Evolutionary conservation across 1,140 invertebrate genomes (phyloP).

Genomic region (Eriocheir sinensis): DNA sequence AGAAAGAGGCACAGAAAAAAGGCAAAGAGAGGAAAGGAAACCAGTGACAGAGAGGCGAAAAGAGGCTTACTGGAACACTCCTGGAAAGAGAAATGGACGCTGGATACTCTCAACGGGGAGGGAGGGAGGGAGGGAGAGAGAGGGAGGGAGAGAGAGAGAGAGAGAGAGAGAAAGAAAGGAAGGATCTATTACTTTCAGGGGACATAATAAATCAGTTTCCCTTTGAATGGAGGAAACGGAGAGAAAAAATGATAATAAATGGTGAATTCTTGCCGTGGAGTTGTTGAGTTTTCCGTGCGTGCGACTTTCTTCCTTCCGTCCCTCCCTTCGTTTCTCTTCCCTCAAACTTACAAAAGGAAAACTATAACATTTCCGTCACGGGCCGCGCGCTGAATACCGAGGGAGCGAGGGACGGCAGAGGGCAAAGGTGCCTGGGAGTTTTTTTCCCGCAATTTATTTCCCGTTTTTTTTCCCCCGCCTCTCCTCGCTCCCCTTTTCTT

Average conservation of each 20-base stretch:
- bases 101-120: too few relatives aligned
- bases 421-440: background rate
- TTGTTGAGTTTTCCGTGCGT: background rate
- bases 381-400: background rate
- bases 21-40: too few relatives aligned
- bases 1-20: too few relatives aligned
- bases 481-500: background rate
- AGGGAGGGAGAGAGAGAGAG: too few relatives aligned
- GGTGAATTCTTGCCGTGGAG: background rate
- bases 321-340: background rate
- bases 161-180: background rate
- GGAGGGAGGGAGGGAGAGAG: too few relatives aligned
- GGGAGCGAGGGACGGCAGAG: background rate
- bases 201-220: conserved; percentile 8
- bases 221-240: too few relatives aligned
- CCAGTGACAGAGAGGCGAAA: too few relatives aligned
- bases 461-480: background rate
- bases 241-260: too few relatives aligned
- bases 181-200: background rate
- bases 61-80: too few relatives aligned
- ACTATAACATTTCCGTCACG: conserved; percentile 15
- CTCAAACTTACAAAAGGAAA: background rate
- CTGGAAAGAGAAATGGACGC: too few relatives aligned
- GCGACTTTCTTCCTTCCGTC: background rate
- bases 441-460: conserved; percentile 16